phyloP scores from a whole-genome alignment of 2,888 invertebrate genomes.

The Eudemis profundana region DNA sequence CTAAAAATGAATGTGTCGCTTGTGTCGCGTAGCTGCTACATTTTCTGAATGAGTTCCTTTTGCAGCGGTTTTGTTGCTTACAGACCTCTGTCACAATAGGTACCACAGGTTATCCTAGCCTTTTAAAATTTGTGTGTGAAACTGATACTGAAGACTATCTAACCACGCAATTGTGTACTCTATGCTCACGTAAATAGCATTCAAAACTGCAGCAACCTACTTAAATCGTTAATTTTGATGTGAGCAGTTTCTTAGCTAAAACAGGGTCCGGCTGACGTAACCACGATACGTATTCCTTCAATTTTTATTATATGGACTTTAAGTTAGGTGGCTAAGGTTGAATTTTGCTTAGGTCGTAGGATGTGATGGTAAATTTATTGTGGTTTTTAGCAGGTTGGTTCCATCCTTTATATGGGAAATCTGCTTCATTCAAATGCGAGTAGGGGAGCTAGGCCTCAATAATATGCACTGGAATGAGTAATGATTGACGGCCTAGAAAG shows the following conservation, averaged over 20 bases:
- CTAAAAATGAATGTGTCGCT: no score
- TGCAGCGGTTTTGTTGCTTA: no score
- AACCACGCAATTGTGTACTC: conserved; percentile 23
- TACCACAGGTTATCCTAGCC: neutral
- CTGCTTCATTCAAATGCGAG: conserved; percentile 65
- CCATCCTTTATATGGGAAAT: conserved; percentile 68
- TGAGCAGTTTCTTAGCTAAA: conserved; percentile 56
- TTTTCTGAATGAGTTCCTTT: no score
- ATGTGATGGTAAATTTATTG: conserved; percentile 27
- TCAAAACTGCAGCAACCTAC: conserved; percentile 45
- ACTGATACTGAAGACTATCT: neutral
- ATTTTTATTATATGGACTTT: neutral
- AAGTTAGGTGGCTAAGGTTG: neutral
- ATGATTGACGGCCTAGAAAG: conserved; percentile 50
- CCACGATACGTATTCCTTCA: conserved; percentile 29
- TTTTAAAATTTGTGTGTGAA: conserved; percentile 23
- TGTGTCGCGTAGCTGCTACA: no score
- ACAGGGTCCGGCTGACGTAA: conserved; percentile 49
- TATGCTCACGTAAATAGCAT: conserved; percentile 2
- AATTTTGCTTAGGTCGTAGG: neutral
- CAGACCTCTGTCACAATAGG: no score
- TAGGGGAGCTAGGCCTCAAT: conserved; percentile 45
- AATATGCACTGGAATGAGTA: conserved; percentile 43
- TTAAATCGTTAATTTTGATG: conserved; percentile 56
- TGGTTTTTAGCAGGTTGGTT: conserved; percentile 56